Base-by-base conservation (phyloP, 2,888 invertebrate species). In the Choreutis nemorana region DNA sequence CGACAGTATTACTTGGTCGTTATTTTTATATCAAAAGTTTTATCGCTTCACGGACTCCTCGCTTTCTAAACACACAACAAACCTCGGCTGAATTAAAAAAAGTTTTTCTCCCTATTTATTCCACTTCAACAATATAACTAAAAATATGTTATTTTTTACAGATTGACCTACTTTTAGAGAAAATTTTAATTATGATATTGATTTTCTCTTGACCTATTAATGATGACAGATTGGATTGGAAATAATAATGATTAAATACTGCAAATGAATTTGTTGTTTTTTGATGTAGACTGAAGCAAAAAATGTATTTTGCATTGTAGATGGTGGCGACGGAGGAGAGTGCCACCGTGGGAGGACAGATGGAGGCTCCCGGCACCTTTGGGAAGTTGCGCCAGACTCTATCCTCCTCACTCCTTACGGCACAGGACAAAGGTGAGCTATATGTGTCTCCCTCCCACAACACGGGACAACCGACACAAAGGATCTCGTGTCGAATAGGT, bases 361-460 rank as follows among this genome's bases (percentile, higher is more conserved):
- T 84, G 47, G 81, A 85, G 33, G 78, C 86, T 32, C 83, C 86
- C 25, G 89, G 90, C 35, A 87, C 91, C 32, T 89, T 92, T 60
- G 91, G 90, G 50, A 92, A 91, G 73, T 81, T 92, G 48, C 85
- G 89, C 43, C 91, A 92, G 67, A 90, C 90, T 24, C 81, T 90
- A 37, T 90, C 90, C 34, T 89, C 90, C 16, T 90, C 90, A 33
- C 77, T 92, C 28, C 85, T 91, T 63, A 90, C 85, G 31, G 91
- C 90, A 38, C 91, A 91, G 63, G 91, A 91, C 65, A 90, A 89
- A 83, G 91, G 91, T 90, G 61, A 44, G n/a, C n/a, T n/a, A n/a
- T n/a, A n/a, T n/a, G n/a, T n/a, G 28, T 21, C 33, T 24, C n/a
- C n/a, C n/a, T n/a, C n/a, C n/a, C n/a, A n/a, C n/a, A n/a, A n/a